Evolutionary conservation across 92 coral and sea anemone species (phyloP).

Genomic region (Epizoanthus rinbou): DNA sequence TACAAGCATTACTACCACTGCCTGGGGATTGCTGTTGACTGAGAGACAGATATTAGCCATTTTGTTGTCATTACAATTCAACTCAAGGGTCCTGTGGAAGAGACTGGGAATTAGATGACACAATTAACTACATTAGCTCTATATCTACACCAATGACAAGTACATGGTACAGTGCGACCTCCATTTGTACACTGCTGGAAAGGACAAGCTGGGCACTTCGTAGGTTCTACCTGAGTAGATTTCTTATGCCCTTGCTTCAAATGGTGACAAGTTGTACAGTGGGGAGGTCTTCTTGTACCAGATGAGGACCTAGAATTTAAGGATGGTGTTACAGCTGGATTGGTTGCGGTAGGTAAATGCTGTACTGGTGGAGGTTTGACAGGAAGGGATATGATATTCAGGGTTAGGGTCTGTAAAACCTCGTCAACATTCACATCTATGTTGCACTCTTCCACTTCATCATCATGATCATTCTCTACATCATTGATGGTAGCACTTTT

Average conservation of each 20-base stretch:
- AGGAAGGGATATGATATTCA: not conserved
- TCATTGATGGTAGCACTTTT: not conserved
- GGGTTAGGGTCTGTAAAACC: slow-evolving; percentile 4
- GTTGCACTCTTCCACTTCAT: not conserved
- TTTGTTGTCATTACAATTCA: no score
- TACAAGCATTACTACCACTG: no score
- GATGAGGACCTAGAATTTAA: no score
- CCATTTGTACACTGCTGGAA: slow-evolving; percentile 13
- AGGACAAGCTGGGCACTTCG: slow-evolving; percentile 45
- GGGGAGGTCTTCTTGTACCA: slow-evolving; percentile 44
- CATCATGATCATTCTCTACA: slow-evolving; percentile 23
- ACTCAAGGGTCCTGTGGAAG: no score
- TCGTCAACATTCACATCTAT: slow-evolving; percentile 14
- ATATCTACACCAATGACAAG: slow-evolving; percentile 46
- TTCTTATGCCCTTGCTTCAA: slow-evolving; percentile 45
- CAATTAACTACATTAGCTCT: not conserved
- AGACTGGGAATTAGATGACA: no score
- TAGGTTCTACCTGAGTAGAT: not conserved
- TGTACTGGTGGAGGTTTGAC: slow-evolving; percentile 14
- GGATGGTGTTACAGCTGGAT: not conserved
- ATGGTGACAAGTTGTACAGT: slow-evolving; percentile 51
- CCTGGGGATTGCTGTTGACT: no score
- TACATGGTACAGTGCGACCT: slow-evolving; percentile 34
- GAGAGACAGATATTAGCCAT: no score
- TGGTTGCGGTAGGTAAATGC: not conserved